Evolutionary conservation across 2,888 invertebrate genomes (phyloP).

Genomic region (Spatulosminthurus flaviceps): DNA sequence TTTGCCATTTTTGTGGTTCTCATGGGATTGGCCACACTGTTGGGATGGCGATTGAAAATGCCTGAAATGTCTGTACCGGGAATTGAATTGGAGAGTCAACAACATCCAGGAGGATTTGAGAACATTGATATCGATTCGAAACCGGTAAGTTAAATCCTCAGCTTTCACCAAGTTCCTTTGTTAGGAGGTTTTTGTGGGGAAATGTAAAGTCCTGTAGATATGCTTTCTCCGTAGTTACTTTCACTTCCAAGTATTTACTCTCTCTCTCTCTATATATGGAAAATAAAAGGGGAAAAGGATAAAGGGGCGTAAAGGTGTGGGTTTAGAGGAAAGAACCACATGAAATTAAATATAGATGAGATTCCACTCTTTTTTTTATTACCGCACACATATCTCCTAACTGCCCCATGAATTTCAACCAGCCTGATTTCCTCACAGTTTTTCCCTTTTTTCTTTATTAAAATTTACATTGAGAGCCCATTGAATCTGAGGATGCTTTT

Average conservation of each 20-base stretch:
- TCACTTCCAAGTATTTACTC: too few relatives aligned
- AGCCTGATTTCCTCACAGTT: not conserved
- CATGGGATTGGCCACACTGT: constrained; percentile 60
- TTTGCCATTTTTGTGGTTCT: constrained; percentile 89
- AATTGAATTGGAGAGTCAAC: constrained; percentile 50
- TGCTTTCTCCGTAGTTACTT: too few relatives aligned
- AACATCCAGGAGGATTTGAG: constrained; percentile 55
- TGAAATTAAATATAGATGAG: constrained; percentile 24
- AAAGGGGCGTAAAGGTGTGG: not conserved
- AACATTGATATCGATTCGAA: constrained; percentile 56
- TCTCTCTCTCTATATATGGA: too few relatives aligned
- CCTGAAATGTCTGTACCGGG: constrained; percentile 49
- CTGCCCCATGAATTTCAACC: constrained; percentile 22
- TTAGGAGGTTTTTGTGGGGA: too few relatives aligned
- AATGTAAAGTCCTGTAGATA: too few relatives aligned
- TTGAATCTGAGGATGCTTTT: too few relatives aligned
- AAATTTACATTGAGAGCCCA: not conserved
- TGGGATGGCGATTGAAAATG: constrained; percentile 58
- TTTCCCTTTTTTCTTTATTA: not conserved
- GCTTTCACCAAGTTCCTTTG: not conserved
- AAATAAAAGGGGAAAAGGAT: too few relatives aligned
- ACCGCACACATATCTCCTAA: constrained; percentile 15
- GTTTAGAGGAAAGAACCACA: constrained; percentile 15
- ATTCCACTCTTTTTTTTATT: constrained; percentile 4
- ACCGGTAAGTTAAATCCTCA: constrained; percentile 38